Percentiles rank a stretch among this genome's conserved stretches.
These are phyloP conservation scores for Amphipyra berbera DNA, from an alignment of 2,888 invertebrate species.

Conservation along the genomic window DNA sequence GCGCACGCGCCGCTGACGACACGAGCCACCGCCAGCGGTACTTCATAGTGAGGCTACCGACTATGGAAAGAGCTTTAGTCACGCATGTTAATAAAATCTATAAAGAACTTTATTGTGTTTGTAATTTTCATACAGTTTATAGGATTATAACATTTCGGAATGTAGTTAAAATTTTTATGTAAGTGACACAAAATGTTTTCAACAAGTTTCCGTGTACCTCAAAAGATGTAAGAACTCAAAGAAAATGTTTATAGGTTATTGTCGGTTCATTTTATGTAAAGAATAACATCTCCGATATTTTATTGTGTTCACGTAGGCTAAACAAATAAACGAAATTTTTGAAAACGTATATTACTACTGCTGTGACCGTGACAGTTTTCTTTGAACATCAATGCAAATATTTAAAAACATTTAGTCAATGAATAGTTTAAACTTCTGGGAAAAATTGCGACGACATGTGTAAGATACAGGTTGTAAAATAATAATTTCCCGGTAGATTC, in stretches of 20 bases:
- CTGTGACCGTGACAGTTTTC: slow-evolving; percentile 51
- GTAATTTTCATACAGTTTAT: not conserved
- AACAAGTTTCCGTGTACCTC: not conserved
- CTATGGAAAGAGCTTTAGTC: slow-evolving; percentile 56
- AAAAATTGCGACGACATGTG: slow-evolving; percentile 65
- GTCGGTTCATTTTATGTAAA: slow-evolving; percentile 23
- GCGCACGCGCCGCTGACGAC: slow-evolving; percentile 43
- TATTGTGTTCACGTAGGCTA: slow-evolving; percentile 30
- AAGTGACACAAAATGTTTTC: not conserved
- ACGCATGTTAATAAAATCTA: slow-evolving; percentile 2
- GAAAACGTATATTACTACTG: slow-evolving; percentile 39
- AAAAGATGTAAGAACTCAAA: slow-evolving; percentile 8
- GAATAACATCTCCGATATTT: slow-evolving; percentile 36
- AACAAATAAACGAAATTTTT: slow-evolving; percentile 39
- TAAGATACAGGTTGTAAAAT: slow-evolving; percentile 68
- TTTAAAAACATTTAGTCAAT: slow-evolving; percentile 58
- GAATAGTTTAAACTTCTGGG: slow-evolving; percentile 59
- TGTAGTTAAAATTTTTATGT: not conserved
- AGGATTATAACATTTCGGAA: not conserved
- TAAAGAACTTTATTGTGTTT: not conserved
- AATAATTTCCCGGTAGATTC: slow-evolving; percentile 72
- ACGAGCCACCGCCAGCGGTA: slow-evolving; percentile 25
- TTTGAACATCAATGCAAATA: slow-evolving; percentile 61
- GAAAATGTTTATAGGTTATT: slow-evolving; percentile 17
- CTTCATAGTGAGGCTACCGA: slow-evolving; percentile 49